Evolutionary conservation across 2,113 vertebrate species (phyloP), one percentile per base, ranked within the genome.

Genomic region (Oncorhynchus masou): DNA sequence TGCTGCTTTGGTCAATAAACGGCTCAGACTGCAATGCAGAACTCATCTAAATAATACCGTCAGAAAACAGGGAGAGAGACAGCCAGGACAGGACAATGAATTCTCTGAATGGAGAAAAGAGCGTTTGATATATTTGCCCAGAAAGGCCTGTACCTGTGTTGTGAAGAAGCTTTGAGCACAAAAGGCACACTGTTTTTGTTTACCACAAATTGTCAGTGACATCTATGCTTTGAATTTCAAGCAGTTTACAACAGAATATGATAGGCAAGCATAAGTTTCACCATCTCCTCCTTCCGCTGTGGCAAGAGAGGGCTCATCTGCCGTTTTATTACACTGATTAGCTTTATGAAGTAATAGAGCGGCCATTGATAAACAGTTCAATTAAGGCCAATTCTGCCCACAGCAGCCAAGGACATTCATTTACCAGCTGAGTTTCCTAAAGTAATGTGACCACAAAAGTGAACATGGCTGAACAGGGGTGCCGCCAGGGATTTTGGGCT

Each of bases 1-100:
- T 87, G 84, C 66, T 67, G 86, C 87, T 90, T 88, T 88, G 87
- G 90, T 91, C 88, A 87, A 87, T 81, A 91, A 91, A 89, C 86
- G 39, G 2, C 81, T 85, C 68, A 12, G 74, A 80, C 86, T 85
- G 88, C 87, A 86, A 74, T 87, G 89, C 89, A 89, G 83, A 88
- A 73, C 83, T 90, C 87, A 83, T 89, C 83, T 90, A 45, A 45
- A 45, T 45, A 45, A 45, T 45, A 75, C 79, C 77, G 83, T 89
- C 87, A 85, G 84, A 81, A 85, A 77, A 85, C 76, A 75, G 45
- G 70, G 39, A 39, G 39, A 11, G 39, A 45, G 15, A 15, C 13
- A 16, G 11, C 49, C 15, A 54, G 49, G 49, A 54, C 49, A 2
- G 65, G 68, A 66, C 9, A 75, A 45, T 22, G 3, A 15, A 62